These are phyloP conservation scores for Mastomys coucha DNA, from an alignment of 2,113 vertebrate species.

Conservation along the genomic window DNA sequence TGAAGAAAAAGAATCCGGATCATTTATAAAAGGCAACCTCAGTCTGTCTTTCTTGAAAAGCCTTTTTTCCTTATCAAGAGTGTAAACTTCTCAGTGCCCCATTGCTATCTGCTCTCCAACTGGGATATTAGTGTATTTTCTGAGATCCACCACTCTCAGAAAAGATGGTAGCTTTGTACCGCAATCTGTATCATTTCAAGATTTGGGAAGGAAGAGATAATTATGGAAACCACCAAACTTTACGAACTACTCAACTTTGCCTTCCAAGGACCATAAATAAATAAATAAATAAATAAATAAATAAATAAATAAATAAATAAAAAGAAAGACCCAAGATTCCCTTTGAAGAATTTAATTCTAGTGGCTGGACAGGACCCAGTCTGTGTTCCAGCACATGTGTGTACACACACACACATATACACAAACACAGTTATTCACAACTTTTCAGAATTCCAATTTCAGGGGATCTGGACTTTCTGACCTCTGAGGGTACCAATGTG, in stretches of 20 bases:
- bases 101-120: neutral
- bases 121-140: neutral
- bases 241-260: neutral
- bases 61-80: neutral
- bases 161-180: neutral
- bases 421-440: neutral
- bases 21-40: neutral
- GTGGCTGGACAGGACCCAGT: neutral
- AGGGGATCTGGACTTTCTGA: neutral
- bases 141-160: neutral
- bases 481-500: neutral
- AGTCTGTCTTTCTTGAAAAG: neutral
- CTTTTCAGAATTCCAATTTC: neutral
- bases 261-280: neutral
- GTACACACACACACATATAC: no score
- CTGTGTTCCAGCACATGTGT: neutral
- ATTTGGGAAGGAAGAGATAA: neutral
- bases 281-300: neutral
- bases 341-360: neutral
- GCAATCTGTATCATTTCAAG: neutral
- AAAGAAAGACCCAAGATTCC: neutral
- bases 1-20: neutral
- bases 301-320: neutral
- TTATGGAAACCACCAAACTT: neutral
- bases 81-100: neutral